phyloP scores from a whole-genome alignment of 2,888 invertebrate genomes.

The Listrodromus nycthemerus region DNA sequence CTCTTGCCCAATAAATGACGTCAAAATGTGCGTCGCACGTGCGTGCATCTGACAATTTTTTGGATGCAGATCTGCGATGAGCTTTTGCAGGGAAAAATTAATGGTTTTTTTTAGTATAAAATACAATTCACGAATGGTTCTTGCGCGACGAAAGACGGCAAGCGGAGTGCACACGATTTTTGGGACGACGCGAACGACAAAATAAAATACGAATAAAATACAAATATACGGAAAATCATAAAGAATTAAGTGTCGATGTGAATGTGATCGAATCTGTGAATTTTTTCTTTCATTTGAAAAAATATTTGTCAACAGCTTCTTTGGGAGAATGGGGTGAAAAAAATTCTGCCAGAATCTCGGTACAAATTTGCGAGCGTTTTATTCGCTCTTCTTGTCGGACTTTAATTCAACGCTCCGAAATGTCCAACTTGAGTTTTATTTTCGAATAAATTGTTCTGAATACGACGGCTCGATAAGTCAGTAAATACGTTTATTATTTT shows the following conservation, averaged over 20 bases:
- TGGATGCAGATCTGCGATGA: neutral
- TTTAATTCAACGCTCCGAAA: neutral
- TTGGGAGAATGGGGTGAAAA: neutral
- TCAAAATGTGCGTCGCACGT: neutral
- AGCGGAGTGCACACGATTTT: neutral
- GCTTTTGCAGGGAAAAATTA: neutral
- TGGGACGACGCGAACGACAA: neutral
- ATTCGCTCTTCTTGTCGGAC: neutral
- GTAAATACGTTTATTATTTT: neutral
- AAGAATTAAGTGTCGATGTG: neutral
- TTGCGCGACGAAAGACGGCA: neutral
- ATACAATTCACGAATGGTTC: neutral
- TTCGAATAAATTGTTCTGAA: neutral
- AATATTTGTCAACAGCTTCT: neutral
- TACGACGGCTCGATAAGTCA: neutral
- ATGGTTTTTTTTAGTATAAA: neutral
- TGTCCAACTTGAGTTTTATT: neutral
- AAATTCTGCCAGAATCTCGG: neutral
- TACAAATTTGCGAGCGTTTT: neutral
- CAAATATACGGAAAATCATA: neutral
- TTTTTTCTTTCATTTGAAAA: neutral
- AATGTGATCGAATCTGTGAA: neutral
- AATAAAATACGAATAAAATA: no score
- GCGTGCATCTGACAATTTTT: neutral
- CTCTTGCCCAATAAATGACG: neutral